phyloP scores from a whole-genome alignment of 2,888 invertebrate genomes.

The Caenorhabditis doughertyi region DNA sequence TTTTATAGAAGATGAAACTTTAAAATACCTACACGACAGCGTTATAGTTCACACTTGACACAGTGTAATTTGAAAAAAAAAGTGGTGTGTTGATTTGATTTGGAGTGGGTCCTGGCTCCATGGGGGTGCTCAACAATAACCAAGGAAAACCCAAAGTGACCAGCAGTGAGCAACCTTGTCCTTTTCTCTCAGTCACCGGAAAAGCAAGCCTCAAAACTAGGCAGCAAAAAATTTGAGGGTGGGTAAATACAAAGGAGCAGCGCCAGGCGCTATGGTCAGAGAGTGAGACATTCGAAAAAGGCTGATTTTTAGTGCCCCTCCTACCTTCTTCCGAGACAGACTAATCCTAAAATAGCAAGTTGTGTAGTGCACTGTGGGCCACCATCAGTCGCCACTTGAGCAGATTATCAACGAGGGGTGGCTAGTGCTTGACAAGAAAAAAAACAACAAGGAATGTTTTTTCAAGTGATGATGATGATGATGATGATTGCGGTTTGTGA shows the following conservation, averaged over 20 bases:
- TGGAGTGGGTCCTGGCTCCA: constrained; percentile 31
- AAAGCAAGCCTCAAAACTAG: constrained; percentile 38
- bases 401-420: constrained; percentile 51
- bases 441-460: constrained; percentile 41
- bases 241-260: constrained; percentile 55
- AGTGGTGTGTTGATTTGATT: background rate
- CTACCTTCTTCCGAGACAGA: constrained; percentile 22
- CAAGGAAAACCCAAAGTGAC: constrained; percentile 9
- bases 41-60: constrained; percentile 7
- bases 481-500: constrained; percentile 20
- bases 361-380: constrained; percentile 45
- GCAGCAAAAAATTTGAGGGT: constrained; percentile 54
- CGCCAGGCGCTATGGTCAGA: constrained; percentile 42
- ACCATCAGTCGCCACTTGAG: constrained; percentile 50
- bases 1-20: background rate
- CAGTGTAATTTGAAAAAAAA: background rate
- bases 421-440: constrained; percentile 42
- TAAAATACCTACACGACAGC: constrained; percentile 17
- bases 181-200: constrained; percentile 34
- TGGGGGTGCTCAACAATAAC: constrained; percentile 24
- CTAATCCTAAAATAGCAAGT: constrained; percentile 58
- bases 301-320: constrained; percentile 43
- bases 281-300: constrained; percentile 22
- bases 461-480: constrained; percentile 44
- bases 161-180: constrained; percentile 9